These are phyloP conservation scores for Lasioglossum baleicum DNA, from an alignment of 1,140 invertebrate species.

Conservation along the genomic window DNA sequence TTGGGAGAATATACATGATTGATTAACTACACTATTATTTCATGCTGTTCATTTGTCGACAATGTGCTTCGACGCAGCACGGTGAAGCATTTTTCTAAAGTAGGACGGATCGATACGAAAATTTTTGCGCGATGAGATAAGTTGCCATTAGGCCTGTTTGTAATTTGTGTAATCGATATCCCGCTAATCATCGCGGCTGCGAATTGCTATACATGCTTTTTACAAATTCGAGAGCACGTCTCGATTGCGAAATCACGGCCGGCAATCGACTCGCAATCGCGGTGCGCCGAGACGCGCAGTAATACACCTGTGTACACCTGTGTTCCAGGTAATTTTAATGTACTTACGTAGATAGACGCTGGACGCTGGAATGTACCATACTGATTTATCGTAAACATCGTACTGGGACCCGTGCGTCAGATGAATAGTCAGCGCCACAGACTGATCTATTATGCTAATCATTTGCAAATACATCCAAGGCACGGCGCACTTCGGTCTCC, in stretches of 20 bases:
- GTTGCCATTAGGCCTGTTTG: too few species aligned
- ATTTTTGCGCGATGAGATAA: too few species aligned
- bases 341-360: conserved; percentile 74
- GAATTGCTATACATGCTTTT: too few species aligned
- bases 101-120: too few species aligned
- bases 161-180: too few species aligned
- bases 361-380: conserved; percentile 70
- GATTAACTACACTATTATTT: too few species aligned
- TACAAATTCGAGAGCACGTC: too few species aligned
- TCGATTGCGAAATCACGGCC: neutral
- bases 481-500: conserved; percentile 67
- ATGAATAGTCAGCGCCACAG: conserved; percentile 65
- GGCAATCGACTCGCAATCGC: neutral
- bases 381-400: conserved; percentile 62
- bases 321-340: conserved; percentile 3
- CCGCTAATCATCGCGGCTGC: too few species aligned
- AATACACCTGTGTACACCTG: neutral
- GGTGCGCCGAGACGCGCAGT: neutral
- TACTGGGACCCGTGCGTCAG: conserved; percentile 57
- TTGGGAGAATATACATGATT: too few species aligned
- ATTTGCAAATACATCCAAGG: conserved; percentile 77
- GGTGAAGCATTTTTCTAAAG: too few species aligned
- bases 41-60: too few species aligned
- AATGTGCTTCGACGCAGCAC: too few species aligned
- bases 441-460: conserved; percentile 74